A percentile compares a stretch with the other conserved stretches of the same genome.
phyloP scores from a whole-genome alignment of 2,888 invertebrate genomes.

The Caradrina clavipalpis region DNA sequence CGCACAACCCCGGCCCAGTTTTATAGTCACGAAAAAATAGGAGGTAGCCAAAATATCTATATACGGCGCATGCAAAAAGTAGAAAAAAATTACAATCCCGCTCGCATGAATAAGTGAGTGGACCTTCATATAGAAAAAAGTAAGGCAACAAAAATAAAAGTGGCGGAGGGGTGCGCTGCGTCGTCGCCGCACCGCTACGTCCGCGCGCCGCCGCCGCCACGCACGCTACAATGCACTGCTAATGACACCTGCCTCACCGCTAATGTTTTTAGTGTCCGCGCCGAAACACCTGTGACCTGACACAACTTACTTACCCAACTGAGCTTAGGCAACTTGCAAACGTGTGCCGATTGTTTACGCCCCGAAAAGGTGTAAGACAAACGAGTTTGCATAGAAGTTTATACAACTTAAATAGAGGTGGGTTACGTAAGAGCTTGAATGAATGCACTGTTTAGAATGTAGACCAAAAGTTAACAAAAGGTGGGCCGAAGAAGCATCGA shows the following conservation, averaged over 20 bases:
- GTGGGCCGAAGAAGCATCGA: neutral
- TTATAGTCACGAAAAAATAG: conserved; percentile 90
- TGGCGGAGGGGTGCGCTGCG: conserved; percentile 67
- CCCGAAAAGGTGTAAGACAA: conserved; percentile 19
- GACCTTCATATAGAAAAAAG: conserved; percentile 88
- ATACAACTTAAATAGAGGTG: neutral
- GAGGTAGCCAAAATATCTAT: conserved; percentile 90
- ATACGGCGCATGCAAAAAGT: conserved; percentile 86
- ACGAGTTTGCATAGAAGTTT: conserved; percentile 11
- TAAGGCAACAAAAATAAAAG: conserved; percentile 82
- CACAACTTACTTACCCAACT: conserved; percentile 9
- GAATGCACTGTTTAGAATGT: neutral
- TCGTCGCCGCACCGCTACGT: conserved; percentile 50
- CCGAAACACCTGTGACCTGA: conserved; percentile 44
- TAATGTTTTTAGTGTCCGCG: conserved; percentile 34
- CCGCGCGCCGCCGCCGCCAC: conserved; percentile 32
- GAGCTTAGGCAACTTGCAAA: conserved; percentile 12
- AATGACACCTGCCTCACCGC: conserved; percentile 43
- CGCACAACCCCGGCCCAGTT: conserved; percentile 87
- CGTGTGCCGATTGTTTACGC: conserved; percentile 13
- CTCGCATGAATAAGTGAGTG: conserved; percentile 90
- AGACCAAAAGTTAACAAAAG: conserved; percentile 3
- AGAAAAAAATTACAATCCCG: conserved; percentile 88
- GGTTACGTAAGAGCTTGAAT: neutral
- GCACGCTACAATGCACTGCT: conserved; percentile 41